Conservation (phyloP, 64 coral and sea anemone genomes). For the Orbicella faveolata region DNA sequence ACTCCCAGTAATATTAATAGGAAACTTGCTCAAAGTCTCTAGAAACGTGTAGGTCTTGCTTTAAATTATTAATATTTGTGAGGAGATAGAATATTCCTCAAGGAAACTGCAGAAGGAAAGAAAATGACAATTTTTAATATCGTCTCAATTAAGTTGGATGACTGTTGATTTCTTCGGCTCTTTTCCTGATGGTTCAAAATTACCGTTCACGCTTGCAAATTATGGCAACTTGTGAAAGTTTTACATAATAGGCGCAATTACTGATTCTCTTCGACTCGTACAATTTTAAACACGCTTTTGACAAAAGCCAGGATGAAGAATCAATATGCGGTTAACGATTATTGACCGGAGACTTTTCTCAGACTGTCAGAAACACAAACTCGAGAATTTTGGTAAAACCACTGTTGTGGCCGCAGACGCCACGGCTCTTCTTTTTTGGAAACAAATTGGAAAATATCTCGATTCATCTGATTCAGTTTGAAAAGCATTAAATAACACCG, state of each 20-base stretch:
- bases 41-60: neutral
- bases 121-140: neutral
- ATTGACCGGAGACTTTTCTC: neutral
- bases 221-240: neutral
- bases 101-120: neutral
- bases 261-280: neutral
- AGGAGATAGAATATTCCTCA: neutral
- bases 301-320: neutral
- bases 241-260: neutral
- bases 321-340: neutral
- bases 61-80: slow-evolving; percentile 37
- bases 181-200: neutral
- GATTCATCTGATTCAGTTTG: too few relatives aligned
- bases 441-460: too few relatives aligned
- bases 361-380: too few relatives aligned
- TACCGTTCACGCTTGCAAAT: neutral
- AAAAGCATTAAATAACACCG: too few relatives aligned
- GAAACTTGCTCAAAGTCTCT: neutral
- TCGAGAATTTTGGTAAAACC: too few relatives aligned
- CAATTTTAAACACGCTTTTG: neutral
- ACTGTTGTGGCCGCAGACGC: too few relatives aligned
- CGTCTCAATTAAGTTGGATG: neutral
- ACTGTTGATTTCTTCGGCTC: neutral
- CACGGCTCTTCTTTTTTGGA: too few relatives aligned
- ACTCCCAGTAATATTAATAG: neutral